Conservation (phyloP, 2,888 invertebrate genomes). For the Polydrusus cervinus region DNA sequence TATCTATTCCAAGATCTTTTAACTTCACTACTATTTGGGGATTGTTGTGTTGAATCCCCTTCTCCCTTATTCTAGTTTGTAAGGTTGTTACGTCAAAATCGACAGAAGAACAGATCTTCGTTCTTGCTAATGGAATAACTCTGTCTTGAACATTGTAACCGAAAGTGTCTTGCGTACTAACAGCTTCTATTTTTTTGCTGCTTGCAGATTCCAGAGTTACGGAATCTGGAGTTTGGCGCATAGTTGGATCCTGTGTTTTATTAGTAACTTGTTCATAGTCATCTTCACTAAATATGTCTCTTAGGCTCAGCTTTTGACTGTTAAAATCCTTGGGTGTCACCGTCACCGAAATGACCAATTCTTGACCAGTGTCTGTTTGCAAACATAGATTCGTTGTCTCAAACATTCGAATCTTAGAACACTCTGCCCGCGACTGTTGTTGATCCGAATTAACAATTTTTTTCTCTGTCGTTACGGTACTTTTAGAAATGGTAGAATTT, state of each 20-base stretch:
- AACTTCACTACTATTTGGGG: conserved; percentile 57
- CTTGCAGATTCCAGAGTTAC: too few species aligned
- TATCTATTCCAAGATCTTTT: conserved; percentile 61
- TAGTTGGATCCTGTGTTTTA: too few species aligned
- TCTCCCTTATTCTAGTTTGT: conserved; percentile 56
- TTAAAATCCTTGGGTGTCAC: conserved; percentile 51
- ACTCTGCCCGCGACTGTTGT: conserved; percentile 11
- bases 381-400: conserved; percentile 59
- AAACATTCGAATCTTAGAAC: conserved; percentile 52
- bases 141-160: conserved; percentile 43
- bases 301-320: conserved; percentile 48
- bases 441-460: neutral
- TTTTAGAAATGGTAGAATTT: neutral
- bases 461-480: neutral
- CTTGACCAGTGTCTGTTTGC: conserved; percentile 57
- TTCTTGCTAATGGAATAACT: conserved; percentile 57
- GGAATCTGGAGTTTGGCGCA: neutral
- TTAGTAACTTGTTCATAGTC: conserved; percentile 2
- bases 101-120: conserved; percentile 61
- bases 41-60: conserved; percentile 59
- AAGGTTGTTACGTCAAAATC: conserved; percentile 60
- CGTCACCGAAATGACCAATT: conserved; percentile 58
- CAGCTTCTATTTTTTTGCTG: neutral
- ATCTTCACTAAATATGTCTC: conserved; percentile 58
- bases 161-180: neutral